Percentiles rank a stretch among this genome's conserved stretches.
These are phyloP conservation scores for Nomada ruficornis DNA, from an alignment of 2,888 invertebrate species.

Conservation along the genomic window DNA sequence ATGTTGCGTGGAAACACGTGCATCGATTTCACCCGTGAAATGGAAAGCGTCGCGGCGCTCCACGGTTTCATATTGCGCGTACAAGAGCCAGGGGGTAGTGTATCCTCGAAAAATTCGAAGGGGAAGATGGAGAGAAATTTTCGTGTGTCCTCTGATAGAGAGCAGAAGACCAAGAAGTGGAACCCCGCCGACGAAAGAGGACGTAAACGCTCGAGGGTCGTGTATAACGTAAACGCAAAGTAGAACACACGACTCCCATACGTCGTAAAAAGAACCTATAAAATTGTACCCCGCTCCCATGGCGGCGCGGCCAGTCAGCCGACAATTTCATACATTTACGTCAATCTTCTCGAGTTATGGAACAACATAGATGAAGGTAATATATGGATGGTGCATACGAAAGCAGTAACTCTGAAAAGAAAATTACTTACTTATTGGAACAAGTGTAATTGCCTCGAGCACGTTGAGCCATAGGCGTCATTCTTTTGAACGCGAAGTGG, in stretches of 20 bases:
- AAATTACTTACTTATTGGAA: constrained; percentile 32
- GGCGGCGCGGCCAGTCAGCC: constrained; percentile 47
- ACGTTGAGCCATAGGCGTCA: neutral
- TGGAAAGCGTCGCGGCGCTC: neutral
- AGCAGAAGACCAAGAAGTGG: constrained; percentile 1
- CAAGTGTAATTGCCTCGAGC: neutral
- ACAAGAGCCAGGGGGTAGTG: neutral
- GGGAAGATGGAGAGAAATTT: constrained; percentile 52
- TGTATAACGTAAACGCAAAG: constrained; percentile 78
- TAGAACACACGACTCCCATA: constrained; percentile 79
- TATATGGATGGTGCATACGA: constrained; percentile 28
- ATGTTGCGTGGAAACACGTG: constrained; percentile 5
- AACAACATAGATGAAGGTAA: constrained; percentile 48
- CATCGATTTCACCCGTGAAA: no score
- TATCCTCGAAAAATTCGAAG: constrained; percentile 43
- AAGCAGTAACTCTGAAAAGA: constrained; percentile 29
- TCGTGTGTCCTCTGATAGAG: constrained; percentile 32
- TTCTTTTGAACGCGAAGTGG: neutral
- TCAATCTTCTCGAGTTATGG: constrained; percentile 68
- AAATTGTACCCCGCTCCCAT: constrained; percentile 69
- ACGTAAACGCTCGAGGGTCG: constrained; percentile 70
- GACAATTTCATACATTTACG: constrained; percentile 71
- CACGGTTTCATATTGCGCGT: constrained; percentile 30
- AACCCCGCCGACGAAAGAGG: constrained; percentile 21
- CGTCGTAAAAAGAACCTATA: constrained; percentile 81